These are phyloP conservation scores for Platycheirus albimanus DNA, from an alignment of 2,888 invertebrate genomes.

Conservation along the genomic window DNA sequence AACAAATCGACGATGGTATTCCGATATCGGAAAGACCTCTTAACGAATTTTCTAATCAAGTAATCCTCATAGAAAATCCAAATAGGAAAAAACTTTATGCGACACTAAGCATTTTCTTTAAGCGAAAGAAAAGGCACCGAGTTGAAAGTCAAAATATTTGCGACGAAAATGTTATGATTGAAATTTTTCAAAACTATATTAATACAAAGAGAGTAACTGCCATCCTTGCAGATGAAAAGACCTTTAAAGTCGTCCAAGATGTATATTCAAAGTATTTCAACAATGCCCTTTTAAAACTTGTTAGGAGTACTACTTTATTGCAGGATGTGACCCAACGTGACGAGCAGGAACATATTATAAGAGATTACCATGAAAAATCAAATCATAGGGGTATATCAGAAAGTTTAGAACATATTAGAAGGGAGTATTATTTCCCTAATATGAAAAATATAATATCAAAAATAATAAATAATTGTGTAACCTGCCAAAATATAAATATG, in stretches of 20 bases:
- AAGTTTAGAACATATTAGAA: slow-evolving; percentile 34
- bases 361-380: slow-evolving; percentile 25
- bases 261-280: slow-evolving; percentile 45
- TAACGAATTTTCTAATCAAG: slow-evolving; percentile 34
- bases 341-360: slow-evolving; percentile 43
- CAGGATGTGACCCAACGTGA: slow-evolving; percentile 34
- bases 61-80: slow-evolving; percentile 18
- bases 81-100: slow-evolving; percentile 6
- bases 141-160: slow-evolving; percentile 17
- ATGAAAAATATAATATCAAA: slow-evolving; percentile 46
- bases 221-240: slow-evolving; percentile 37
- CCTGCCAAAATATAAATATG: slow-evolving; percentile 62
- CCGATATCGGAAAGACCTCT: slow-evolving; percentile 49
- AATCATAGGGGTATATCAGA: slow-evolving; percentile 55
- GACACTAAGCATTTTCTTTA: slow-evolving; percentile 15
- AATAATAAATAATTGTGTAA: slow-evolving; percentile 52
- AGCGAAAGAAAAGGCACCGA: slow-evolving; percentile 15
- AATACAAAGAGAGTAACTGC: slow-evolving; percentile 46
- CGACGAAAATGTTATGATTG: slow-evolving; percentile 17
- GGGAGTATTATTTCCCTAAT: slow-evolving; percentile 55
- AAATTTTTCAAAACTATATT: slow-evolving; percentile 14
- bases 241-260: slow-evolving; percentile 50
- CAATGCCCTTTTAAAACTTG: slow-evolving; percentile 35
- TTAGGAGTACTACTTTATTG: slow-evolving; percentile 32
- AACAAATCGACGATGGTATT: slow-evolving; percentile 46